These are phyloP conservation scores for Mesembrinibis cayennensis DNA, from an alignment of 2,113 vertebrate genomes.

Conservation along the genomic window DNA sequence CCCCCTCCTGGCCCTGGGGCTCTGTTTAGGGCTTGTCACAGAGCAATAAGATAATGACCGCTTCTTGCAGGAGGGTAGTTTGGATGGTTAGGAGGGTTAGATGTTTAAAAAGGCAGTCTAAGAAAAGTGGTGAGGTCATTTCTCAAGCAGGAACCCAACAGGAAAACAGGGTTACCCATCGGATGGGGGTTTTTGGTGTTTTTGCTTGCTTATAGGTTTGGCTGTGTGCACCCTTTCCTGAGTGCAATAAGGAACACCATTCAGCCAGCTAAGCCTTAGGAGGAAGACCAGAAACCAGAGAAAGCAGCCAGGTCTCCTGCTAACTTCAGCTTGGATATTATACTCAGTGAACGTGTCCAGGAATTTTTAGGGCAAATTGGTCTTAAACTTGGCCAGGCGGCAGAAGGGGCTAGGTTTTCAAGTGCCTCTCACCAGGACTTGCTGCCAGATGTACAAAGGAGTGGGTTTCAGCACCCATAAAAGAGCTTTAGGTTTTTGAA, in stretches of 20 bases:
- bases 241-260: neutral
- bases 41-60: neutral
- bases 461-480: neutral
- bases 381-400: neutral
- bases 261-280: neutral
- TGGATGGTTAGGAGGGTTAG: neutral
- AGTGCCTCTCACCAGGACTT: neutral
- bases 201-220: neutral
- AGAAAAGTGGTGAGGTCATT: neutral
- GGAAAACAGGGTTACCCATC: neutral
- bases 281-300: neutral
- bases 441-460: neutral
- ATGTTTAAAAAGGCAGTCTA: neutral
- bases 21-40: neutral
- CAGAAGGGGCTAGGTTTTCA: neutral
- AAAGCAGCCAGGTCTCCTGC: neutral
- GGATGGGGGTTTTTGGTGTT: rapidly evolving
- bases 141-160: neutral
- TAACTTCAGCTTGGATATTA: neutral
- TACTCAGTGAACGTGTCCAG: neutral
- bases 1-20: too few relatives aligned
- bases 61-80: neutral
- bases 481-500: neutral
- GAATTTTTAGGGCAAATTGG: neutral
- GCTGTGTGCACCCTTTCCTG: neutral